Evolutionary conservation across 2,888 invertebrate species (phyloP), one percentile per base, ranked within the genome.

Genomic region (Steinernema carpocapsae): DNA sequence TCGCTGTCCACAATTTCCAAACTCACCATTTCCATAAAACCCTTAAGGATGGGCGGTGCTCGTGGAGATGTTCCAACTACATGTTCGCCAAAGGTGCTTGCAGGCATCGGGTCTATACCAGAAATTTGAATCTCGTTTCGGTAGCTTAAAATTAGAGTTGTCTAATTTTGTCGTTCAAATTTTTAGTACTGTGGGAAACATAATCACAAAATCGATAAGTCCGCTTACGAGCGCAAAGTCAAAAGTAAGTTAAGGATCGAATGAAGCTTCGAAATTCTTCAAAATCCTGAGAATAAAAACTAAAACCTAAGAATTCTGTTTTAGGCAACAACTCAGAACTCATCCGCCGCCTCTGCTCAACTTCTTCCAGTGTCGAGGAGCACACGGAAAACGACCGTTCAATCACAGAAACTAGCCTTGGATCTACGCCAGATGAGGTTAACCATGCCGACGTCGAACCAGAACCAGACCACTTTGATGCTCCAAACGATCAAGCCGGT

Each of bases 261-360:
- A 43, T 43, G 43, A 43, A 7, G 43, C 7, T 43, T 43, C 43
- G 7, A 7, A 43, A 14, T 43, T 43, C 14, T 43, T 43, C 10
- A 43, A 43, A n/a, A n/a, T n/a, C n/a, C 43, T 14, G 14, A 43
- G 43, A 43, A 43, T 14, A 7, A 43, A 43, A 14, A 43, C 14
- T 14, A 43, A n/a, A n/a, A n/a, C n/a, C n/a, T n/a, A 43, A 7
- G 43, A 43, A 43, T 14, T 12, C 43, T 14, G 7, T 43, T 43
- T 43, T 43, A 56, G 56, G 56, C 6, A 56, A 56, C 26, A 56
- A 56, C 26, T 56, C 56, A 12, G 56, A 56, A 26, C 56, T 56
- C 7, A 56, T 56, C 26, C 22, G 56, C 22, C 56, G 56, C 14
- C 56, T 56, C 56, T 56, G 56, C 56, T 3, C 56, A 14, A 43